phyloP scores from a whole-genome alignment of 2,888 invertebrate genomes.

The Taenaris catops region DNA sequence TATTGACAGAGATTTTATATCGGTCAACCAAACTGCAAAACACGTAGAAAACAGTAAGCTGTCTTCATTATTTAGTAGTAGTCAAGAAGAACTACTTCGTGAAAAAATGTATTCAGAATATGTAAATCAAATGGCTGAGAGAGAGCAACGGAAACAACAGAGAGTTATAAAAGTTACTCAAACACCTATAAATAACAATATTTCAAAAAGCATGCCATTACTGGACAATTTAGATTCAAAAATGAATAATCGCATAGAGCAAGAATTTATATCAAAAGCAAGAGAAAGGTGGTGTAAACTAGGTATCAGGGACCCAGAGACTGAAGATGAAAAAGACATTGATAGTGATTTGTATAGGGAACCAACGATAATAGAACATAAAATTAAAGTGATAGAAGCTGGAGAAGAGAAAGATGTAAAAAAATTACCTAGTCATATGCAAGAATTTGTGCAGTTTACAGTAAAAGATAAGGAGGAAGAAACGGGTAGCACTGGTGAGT shows the following conservation, averaged over 20 bases:
- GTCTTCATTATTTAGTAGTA: slow-evolving; percentile 71
- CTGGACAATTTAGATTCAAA: slow-evolving; percentile 54
- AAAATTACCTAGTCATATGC: slow-evolving; percentile 87
- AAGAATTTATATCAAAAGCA: slow-evolving; percentile 89
- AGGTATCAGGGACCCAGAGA: slow-evolving; percentile 84
- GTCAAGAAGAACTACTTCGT: slow-evolving; percentile 86
- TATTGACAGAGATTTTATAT: slow-evolving; percentile 1
- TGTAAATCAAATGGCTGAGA: slow-evolving; percentile 87
- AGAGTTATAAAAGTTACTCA: slow-evolving; percentile 90
- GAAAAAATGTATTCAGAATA: slow-evolving; percentile 93
- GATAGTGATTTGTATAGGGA: slow-evolving; percentile 50
- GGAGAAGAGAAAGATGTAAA: slow-evolving; percentile 80
- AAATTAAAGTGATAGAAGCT: slow-evolving; percentile 84
- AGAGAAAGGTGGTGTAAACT: slow-evolving; percentile 85
- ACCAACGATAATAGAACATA: slow-evolving; percentile 65
- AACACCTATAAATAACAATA: slow-evolving; percentile 44
- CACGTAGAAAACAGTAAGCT: slow-evolving; percentile 39
- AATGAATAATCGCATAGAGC: slow-evolving; percentile 81
- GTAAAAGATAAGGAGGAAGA: slow-evolving; percentile 72
- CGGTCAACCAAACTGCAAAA: slow-evolving; percentile 24
- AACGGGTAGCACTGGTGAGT: slow-evolving; percentile 75
- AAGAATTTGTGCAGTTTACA: slow-evolving; percentile 86
- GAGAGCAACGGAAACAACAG: slow-evolving; percentile 87
- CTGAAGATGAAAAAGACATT: slow-evolving; percentile 77
- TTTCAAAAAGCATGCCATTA: slow-evolving; percentile 58